Conservation (phyloP, 2,888 invertebrate species). For the Caenorhabditis sp. region DNA sequence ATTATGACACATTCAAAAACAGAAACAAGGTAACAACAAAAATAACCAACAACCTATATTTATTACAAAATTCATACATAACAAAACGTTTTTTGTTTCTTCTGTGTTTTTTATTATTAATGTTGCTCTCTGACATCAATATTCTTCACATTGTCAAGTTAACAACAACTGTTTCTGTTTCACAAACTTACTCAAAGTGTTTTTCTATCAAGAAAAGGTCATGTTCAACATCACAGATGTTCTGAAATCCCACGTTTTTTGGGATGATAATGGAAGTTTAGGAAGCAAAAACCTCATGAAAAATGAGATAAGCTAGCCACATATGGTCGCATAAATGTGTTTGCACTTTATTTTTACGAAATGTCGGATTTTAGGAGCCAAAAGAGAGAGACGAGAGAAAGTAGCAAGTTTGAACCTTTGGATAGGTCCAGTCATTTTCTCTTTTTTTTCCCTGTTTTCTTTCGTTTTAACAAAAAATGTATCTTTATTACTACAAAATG, state of each 20-base stretch:
- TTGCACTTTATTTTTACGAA: not conserved
- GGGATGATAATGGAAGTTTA: too few relatives aligned
- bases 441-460: not conserved
- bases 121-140: not conserved
- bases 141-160: not conserved
- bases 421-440: not conserved
- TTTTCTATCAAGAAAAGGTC: too few relatives aligned
- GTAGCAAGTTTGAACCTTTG: not conserved
- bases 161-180: not conserved
- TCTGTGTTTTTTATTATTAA: not conserved
- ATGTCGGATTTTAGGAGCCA: not conserved
- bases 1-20: not conserved
- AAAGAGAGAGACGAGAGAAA: too few relatives aligned
- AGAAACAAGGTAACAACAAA: not conserved
- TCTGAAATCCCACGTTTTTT: too few relatives aligned
- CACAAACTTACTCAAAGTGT: not conserved
- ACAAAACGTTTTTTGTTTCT: not conserved
- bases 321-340: not conserved
- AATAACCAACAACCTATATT: not conserved
- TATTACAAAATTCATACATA: not conserved
- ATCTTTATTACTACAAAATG: not conserved
- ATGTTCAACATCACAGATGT: too few relatives aligned
- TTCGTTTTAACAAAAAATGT: not conserved
- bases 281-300: too few relatives aligned
- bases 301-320: too few relatives aligned